These are phyloP conservation scores for Notoglanidium macrostoma DNA, from an alignment of 2,797 vertebrate genomes.

Conservation along the genomic window DNA sequence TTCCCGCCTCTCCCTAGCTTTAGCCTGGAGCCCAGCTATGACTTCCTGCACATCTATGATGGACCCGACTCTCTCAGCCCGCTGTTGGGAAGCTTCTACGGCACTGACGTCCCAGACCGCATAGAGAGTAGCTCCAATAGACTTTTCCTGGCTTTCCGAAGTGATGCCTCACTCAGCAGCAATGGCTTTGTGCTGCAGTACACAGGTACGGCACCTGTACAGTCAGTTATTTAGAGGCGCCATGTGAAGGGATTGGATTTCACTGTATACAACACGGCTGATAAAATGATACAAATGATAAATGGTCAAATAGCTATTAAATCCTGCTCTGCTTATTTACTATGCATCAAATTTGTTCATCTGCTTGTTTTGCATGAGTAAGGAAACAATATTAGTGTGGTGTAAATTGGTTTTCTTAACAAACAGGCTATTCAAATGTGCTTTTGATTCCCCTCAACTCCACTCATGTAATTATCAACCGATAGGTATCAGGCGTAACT, in stretches of 20 bases:
- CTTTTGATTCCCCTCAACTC: conserved; percentile 24
- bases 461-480: conserved; percentile 59
- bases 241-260: conserved; percentile 5
- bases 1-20: conserved; percentile 75
- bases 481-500: neutral
- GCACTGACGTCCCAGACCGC: conserved; percentile 86
- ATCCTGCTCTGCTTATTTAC: conserved; percentile 47
- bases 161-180: conserved; percentile 95
- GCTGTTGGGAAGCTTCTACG: conserved; percentile 93
- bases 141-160: conserved; percentile 95
- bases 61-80: conserved; percentile 92
- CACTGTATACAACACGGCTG: neutral
- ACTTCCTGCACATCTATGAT: conserved; percentile 97
- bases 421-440: conserved; percentile 52
- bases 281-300: conserved; percentile 1
- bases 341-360: conserved; percentile 63
- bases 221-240: neutral
- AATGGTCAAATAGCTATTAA: conserved; percentile 15
- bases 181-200: conserved; percentile 93
- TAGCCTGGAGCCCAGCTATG: conserved; percentile 95
- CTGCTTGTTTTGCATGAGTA: conserved; percentile 51
- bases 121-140: conserved; percentile 97
- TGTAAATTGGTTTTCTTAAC: conserved; percentile 60
- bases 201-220: conserved; percentile 77
- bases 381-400: conserved; percentile 56